Conservation (phyloP, 2,888 invertebrate genomes). For the Clistopyga incitator region DNA sequence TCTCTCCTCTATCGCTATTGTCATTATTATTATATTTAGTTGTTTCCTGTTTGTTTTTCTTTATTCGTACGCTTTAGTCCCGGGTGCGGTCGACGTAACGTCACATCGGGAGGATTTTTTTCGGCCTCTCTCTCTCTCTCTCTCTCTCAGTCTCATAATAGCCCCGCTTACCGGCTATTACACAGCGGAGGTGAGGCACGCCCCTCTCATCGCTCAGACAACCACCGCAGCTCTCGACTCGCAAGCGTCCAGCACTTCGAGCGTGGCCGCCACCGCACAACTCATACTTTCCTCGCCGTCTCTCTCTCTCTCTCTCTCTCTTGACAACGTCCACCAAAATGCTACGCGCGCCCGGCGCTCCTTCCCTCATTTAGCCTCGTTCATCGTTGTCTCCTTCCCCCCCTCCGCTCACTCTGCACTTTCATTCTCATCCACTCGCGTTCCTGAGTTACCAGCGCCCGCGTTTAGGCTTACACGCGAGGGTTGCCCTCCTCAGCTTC, state of each 20-base stretch:
- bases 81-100: conserved; percentile 57
- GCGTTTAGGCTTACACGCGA: conserved; percentile 7
- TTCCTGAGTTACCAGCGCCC: background rate
- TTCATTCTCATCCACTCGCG: conserved; percentile 62
- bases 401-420: conserved; percentile 12
- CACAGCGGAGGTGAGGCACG: conserved; percentile 71
- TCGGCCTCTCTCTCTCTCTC: conserved; percentile 39
- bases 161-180: conserved; percentile 78
- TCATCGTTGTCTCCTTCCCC: conserved; percentile 41
- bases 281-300: conserved; percentile 17
- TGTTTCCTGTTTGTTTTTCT: conserved; percentile 37
- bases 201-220: conserved; percentile 77
- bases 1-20: conserved; percentile 36
- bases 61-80: conserved; percentile 22
- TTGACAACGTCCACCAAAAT: conserved; percentile 9
- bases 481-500: background rate
- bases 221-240: conserved; percentile 56
- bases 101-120: conserved; percentile 56
- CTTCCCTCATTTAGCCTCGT: conserved; percentile 55
- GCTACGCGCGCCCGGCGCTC: conserved; percentile 30
- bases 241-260: conserved; percentile 15
- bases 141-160: conserved; percentile 75
- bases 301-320: background rate
- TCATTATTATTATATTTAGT: conserved; percentile 53
- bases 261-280: conserved; percentile 43